phyloP scores from a whole-genome alignment of 2,113 vertebrate species.

The Corythoichthys intestinalis region DNA sequence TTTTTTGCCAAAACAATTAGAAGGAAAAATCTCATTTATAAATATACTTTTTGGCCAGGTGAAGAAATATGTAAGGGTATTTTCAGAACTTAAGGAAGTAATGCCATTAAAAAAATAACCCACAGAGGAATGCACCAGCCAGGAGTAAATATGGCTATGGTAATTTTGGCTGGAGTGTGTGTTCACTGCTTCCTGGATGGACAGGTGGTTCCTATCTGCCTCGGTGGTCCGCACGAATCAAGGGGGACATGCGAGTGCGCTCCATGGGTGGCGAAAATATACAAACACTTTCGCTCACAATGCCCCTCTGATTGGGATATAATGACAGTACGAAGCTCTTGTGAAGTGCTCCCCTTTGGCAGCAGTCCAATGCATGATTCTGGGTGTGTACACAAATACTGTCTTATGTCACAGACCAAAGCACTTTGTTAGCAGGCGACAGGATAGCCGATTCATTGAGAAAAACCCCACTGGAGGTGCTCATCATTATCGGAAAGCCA shows the following conservation, averaged over 20 bases:
- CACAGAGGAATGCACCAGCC: conserved; percentile 34
- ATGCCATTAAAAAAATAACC: conserved; percentile 34
- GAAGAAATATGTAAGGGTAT: conserved; percentile 43
- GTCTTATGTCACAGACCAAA: conserved; percentile 16
- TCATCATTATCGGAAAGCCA: conserved; percentile 65
- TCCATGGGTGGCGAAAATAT: conserved; percentile 53
- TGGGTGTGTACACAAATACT: conserved; percentile 3
- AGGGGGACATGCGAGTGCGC: conserved; percentile 32
- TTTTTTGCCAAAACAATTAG: conserved; percentile 52
- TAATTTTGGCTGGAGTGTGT: conserved; percentile 40
- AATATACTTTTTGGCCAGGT: conserved; percentile 36
- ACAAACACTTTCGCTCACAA: conserved; percentile 12
- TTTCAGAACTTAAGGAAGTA: conserved; percentile 47
- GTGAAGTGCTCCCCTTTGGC: conserved; percentile 19
- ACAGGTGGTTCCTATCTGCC: conserved; percentile 60
- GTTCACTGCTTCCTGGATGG: conserved; percentile 37
- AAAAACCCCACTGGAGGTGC: conserved; percentile 22
- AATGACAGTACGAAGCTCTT: conserved; percentile 29
- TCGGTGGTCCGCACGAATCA: conserved; percentile 59
- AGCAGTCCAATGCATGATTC: neutral
- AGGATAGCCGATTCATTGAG: conserved; percentile 19
- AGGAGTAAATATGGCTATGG: conserved; percentile 62
- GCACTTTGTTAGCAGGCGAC: conserved; percentile 19
- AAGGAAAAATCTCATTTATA: conserved; percentile 49
- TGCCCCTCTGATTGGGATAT: conserved; percentile 30